Percentiles rank a stretch among this genome's conserved stretches.
Evolutionary conservation across 2,113 vertebrate genomes (phyloP).

Genomic region (Abramis brama): DNA sequence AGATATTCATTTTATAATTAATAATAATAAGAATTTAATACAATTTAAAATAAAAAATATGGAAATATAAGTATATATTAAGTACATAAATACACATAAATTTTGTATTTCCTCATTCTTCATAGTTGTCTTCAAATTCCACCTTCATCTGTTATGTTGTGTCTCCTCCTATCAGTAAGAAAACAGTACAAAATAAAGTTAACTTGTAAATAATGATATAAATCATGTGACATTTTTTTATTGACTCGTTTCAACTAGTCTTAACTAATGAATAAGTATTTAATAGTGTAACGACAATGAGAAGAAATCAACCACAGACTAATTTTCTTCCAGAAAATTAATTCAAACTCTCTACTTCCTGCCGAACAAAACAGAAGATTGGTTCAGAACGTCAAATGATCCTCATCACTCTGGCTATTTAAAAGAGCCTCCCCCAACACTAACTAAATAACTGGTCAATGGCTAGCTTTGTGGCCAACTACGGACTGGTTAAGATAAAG

Average conservation of each 20-base stretch:
- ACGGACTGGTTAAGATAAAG: too few species aligned
- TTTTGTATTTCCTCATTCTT: not conserved
- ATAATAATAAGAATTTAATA: not conserved
- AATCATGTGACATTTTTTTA: not conserved
- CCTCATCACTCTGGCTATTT: too few species aligned
- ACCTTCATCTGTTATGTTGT: not conserved
- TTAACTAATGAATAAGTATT: not conserved
- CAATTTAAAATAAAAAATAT: not conserved
- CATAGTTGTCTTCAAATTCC: not conserved
- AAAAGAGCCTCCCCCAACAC: too few species aligned
- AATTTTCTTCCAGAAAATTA: too few species aligned
- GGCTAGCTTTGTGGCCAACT: too few species aligned
- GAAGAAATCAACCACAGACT: too few species aligned
- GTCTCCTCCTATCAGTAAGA: conserved; percentile 12
- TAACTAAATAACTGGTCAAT: too few species aligned
- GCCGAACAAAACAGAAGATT: too few species aligned
- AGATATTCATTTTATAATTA: not conserved
- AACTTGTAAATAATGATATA: not conserved
- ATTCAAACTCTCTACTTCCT: too few species aligned
- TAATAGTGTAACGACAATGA: too few species aligned
- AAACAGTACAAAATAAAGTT: not conserved
- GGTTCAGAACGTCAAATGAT: too few species aligned
- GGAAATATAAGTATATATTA: not conserved
- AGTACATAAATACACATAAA: too few species aligned
- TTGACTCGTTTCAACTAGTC: not conserved